These are phyloP conservation scores for Ptycholaimellus sp. DNA, from an alignment of 2,888 invertebrate genomes.

Conservation along the genomic window DNA sequence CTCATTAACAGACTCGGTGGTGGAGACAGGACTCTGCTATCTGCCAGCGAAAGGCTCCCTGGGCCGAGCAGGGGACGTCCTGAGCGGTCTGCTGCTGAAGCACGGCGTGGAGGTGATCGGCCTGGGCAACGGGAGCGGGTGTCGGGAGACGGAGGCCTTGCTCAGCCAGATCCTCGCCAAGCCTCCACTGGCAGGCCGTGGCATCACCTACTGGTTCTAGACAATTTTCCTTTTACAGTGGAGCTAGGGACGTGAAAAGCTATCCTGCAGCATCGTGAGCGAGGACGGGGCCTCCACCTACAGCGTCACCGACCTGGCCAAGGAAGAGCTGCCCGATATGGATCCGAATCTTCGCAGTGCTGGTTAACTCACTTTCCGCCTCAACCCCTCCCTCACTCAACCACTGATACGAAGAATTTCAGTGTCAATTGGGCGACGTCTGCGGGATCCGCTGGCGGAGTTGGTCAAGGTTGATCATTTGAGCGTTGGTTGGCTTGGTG, in stretches of 20 bases:
- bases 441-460: slow-evolving; percentile 70
- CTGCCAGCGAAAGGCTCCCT: slow-evolving; percentile 30
- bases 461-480: slow-evolving; percentile 78
- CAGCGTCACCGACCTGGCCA: slow-evolving; percentile 58
- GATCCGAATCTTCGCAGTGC: slow-evolving; percentile 59
- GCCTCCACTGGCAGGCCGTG: slow-evolving; percentile 34
- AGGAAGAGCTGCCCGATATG: slow-evolving; percentile 53
- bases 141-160: slow-evolving; percentile 59
- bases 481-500: too few relatives aligned
- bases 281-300: slow-evolving; percentile 79
- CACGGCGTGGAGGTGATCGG: slow-evolving; percentile 55
- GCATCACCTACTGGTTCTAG: slow-evolving; percentile 35
- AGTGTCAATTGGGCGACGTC: slow-evolving; percentile 49
- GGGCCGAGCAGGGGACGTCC: slow-evolving; percentile 21
- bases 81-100: slow-evolving; percentile 35
- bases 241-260: too few relatives aligned
- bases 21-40: slow-evolving; percentile 45
- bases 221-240: not conserved
- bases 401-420: slow-evolving; percentile 5
- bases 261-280: slow-evolving; percentile 54
- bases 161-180: slow-evolving; percentile 38
- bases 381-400: not conserved
- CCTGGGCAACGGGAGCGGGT: slow-evolving; percentile 68
- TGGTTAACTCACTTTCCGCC: slow-evolving; percentile 28
- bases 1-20: slow-evolving; percentile 35